Conservation (phyloP, 2,888 invertebrate species). For the Limnephilus auricula region DNA sequence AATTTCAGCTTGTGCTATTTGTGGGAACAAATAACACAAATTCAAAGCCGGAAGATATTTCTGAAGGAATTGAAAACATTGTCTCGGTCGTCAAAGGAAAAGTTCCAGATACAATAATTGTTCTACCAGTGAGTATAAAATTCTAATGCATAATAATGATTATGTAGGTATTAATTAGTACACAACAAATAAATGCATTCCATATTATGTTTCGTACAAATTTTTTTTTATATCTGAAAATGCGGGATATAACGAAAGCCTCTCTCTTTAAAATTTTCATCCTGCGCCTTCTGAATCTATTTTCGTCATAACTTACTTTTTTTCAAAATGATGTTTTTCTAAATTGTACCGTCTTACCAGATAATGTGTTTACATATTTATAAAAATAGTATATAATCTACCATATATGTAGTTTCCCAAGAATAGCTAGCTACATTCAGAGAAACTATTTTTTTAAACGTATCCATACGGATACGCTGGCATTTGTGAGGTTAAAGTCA, state of each 20-base stretch:
- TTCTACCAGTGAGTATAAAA: constrained; percentile 76
- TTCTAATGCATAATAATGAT: background rate
- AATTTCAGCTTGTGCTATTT: constrained; percentile 77
- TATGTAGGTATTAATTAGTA: background rate
- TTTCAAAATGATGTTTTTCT: no score
- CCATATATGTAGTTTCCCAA: no score
- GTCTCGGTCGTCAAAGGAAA: constrained; percentile 77
- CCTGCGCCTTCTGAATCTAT: no score
- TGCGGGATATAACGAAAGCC: background rate
- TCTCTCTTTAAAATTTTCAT: no score
- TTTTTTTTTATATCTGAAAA: background rate
- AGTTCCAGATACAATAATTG: constrained; percentile 77
- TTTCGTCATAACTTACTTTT: no score
- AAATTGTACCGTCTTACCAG: no score
- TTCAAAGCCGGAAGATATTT: constrained; percentile 79
- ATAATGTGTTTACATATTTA: no score
- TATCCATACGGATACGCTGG: no score
- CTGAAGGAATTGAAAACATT: constrained; percentile 80
- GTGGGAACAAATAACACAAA: constrained; percentile 83
- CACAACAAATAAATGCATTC: background rate
- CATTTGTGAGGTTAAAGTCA: no score
- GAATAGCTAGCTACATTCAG: no score
- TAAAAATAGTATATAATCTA: no score
- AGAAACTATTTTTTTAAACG: no score
- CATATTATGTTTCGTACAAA: background rate